These are phyloP conservation scores for Dicaeum eximium DNA, from an alignment of 2,113 vertebrate species.

Conservation along the genomic window DNA sequence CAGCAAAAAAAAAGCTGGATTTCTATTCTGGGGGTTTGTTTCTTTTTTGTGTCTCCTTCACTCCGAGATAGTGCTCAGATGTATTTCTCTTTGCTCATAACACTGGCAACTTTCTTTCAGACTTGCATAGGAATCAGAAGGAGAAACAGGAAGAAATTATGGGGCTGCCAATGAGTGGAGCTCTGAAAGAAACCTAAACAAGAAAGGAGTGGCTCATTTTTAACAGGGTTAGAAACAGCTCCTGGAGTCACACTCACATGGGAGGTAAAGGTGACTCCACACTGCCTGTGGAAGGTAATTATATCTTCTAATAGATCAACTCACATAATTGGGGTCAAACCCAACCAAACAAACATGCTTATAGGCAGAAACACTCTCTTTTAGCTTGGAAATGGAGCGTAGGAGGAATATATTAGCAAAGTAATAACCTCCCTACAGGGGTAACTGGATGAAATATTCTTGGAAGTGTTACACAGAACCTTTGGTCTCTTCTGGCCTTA, in stretches of 20 bases:
- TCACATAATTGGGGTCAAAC: not conserved
- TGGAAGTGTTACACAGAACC: not conserved
- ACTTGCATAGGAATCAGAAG: not conserved
- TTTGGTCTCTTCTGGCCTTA: not conserved
- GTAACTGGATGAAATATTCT: not conserved
- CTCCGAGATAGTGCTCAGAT: not conserved
- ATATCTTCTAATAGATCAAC: not conserved
- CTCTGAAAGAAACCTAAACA: not conserved
- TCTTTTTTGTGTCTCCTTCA: slow-evolving; percentile 22
- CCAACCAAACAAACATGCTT: not conserved
- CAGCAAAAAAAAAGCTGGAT: not conserved
- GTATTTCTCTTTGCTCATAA: not conserved
- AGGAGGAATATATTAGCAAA: slow-evolving; percentile 35
- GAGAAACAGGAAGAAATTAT: not conserved
- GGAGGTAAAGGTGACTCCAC: not conserved
- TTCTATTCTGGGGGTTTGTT: slow-evolving; percentile 31
- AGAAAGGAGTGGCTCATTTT: not conserved
- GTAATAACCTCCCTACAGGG: not conserved
- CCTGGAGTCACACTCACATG: not conserved
- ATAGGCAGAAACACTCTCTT: not conserved
- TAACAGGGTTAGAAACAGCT: not conserved
- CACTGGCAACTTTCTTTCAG: not conserved
- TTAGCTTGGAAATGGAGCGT: not conserved
- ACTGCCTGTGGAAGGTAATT: not conserved
- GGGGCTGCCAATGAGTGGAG: not conserved